Evolutionary conservation across 2,888 invertebrate species (phyloP), one percentile per base, ranked within the genome.

Genomic region (Schrankia costaestrigalis): DNA sequence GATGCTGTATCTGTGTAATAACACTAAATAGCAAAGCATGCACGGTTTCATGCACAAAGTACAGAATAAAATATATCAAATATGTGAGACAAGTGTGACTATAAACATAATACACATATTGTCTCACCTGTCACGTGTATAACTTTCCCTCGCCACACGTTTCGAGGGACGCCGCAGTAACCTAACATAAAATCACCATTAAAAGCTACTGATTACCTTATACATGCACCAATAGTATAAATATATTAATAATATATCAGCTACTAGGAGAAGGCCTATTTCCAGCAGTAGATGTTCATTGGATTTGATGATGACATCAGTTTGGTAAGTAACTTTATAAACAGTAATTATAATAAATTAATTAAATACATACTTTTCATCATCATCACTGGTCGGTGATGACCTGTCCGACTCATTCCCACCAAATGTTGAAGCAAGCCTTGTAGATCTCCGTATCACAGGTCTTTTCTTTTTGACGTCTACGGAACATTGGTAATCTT

Each of bases 401-500:
- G 62, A 68, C 3, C 47, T 28, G 10, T 70, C 71, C 46, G 63
- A 63, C 18, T 72, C 71, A 50, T 62, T 61, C 25, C 52, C 49
- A 5, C 61, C 63, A 28, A 56, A 66, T 1, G 67, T 56, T 0
- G 75, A 74, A 35, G 66, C 67, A 3, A 74, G 56, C 11, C 80
- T 52, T 1, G 71, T 68, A 0, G 80, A 77, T 14, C 32, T 11
- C 14, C 81, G 56, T 0, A 74, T 71, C 0, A 68, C 46, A 0
- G 75, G 71, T 0, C 66, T 48, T 3, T 64, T 63, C 11, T 59
- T 60, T 21, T 63, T 49, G 0, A 68, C 55, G 0, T 55, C 56
- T 1, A 73, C 50, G 0, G 69, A 46, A 32, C 73, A 76, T 27
- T 64, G 64, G 45, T 74, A 79, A 13, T 81, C 81, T 9, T 79